Conservation (phyloP, 2,113 vertebrate genomes). For the Indicator indicator region DNA sequence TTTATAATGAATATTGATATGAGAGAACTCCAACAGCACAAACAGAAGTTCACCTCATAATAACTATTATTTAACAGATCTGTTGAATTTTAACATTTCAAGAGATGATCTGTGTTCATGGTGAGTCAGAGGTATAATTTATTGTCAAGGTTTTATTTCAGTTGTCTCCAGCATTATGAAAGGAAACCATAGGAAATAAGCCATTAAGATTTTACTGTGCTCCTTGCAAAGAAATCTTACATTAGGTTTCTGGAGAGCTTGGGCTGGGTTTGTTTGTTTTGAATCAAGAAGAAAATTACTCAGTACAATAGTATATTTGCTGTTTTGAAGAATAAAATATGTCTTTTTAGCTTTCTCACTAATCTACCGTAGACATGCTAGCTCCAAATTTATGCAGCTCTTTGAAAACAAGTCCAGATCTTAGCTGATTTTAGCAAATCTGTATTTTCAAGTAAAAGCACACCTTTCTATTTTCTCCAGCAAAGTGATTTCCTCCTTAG, state of each 20-base stretch:
- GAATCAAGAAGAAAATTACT: background rate
- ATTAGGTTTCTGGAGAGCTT: background rate
- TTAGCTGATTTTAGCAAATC: background rate
- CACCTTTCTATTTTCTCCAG: background rate
- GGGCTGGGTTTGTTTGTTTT: background rate
- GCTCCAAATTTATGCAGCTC: background rate
- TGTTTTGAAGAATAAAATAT: background rate
- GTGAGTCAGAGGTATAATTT: constrained; percentile 21
- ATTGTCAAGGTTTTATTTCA: constrained; percentile 32
- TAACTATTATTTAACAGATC: constrained; percentile 24
- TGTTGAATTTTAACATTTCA: constrained; percentile 38
- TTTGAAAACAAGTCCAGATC: background rate
- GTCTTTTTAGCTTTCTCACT: background rate
- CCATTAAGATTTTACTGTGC: background rate
- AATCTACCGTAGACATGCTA: background rate
- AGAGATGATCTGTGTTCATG: background rate
- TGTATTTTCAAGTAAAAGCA: background rate
- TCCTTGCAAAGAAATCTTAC: background rate
- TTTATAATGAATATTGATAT: background rate
- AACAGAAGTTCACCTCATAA: background rate
- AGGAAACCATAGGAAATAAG: background rate
- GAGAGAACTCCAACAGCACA: background rate
- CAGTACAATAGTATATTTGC: background rate
- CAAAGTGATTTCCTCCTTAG: background rate
- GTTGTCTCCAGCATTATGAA: background rate